These are phyloP conservation scores for Panagrolaimus sp. DNA, from an alignment of 1,140 invertebrate genomes.

Conservation along the genomic window DNA sequence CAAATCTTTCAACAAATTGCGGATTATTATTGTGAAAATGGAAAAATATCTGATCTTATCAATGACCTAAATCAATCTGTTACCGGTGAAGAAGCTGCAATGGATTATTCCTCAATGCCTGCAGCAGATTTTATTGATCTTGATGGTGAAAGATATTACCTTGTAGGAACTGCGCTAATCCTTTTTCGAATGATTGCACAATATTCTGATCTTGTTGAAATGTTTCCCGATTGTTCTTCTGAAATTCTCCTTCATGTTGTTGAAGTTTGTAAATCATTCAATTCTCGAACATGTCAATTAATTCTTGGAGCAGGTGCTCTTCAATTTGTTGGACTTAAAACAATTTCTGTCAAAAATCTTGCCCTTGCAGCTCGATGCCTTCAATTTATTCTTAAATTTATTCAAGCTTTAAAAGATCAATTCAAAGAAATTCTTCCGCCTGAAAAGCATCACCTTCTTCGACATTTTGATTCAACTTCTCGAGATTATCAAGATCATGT, in stretches of 20 bases:
- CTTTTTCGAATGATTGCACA: constrained; percentile 80
- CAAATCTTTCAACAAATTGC: constrained; percentile 77
- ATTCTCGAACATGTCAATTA: constrained; percentile 84
- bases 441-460: constrained; percentile 61
- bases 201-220: constrained; percentile 74
- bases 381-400: constrained; percentile 67
- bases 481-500: constrained; percentile 81
- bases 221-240: constrained; percentile 66
- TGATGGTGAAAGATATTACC: constrained; percentile 21
- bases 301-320: constrained; percentile 90
- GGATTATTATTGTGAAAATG: constrained; percentile 67
- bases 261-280: constrained; percentile 79
- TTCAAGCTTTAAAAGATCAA: constrained; percentile 63
- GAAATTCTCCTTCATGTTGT: constrained; percentile 77
- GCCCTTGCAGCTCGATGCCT: constrained; percentile 73
- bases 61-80: background rate
- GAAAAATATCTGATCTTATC: constrained; percentile 51
- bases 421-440: constrained; percentile 61
- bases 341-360: constrained; percentile 87
- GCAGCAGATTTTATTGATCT: background rate
- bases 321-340: constrained; percentile 85
- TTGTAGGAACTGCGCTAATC: constrained; percentile 65
- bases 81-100: background rate
- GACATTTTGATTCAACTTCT: constrained; percentile 66
- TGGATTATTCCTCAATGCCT: background rate